Evolutionary conservation across 1,140 invertebrate species (phyloP).

Genomic region (Matsumurasca onukii): DNA sequence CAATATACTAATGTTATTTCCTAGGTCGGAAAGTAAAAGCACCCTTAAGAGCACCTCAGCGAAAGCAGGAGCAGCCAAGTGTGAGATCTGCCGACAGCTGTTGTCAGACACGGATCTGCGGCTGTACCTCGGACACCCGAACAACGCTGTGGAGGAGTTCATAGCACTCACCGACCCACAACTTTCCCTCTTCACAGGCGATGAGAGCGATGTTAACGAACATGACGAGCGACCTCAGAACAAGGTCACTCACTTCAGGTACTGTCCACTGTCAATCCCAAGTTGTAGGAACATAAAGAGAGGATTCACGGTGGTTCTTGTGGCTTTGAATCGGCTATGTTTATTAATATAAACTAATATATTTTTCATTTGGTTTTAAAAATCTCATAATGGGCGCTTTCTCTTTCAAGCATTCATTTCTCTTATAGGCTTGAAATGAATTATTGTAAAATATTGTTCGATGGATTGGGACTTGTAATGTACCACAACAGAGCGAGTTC

Average conservation of each 20-base stretch:
- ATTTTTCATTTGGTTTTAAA: neutral
- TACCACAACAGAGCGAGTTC: too few relatives aligned
- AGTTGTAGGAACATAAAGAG: constrained; percentile 14
- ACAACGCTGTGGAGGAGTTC: constrained; percentile 72
- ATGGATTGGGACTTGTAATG: too few relatives aligned
- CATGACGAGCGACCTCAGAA: constrained; percentile 63
- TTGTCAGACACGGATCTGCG: constrained; percentile 63
- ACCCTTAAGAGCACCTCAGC: neutral
- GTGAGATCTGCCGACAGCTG: constrained; percentile 61
- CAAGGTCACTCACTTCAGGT: constrained; percentile 60
- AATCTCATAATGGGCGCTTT: too few relatives aligned
- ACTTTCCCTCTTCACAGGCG: constrained; percentile 67
- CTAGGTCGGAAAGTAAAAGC: too few relatives aligned
- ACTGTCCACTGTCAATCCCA: constrained; percentile 15
- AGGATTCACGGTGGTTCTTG: neutral
- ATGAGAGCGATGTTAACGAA: constrained; percentile 55
- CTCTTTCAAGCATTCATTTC: too few relatives aligned
- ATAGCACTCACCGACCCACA: constrained; percentile 74
- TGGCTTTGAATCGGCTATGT: too few relatives aligned
- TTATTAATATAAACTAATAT: too few relatives aligned
- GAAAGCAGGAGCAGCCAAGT: constrained; percentile 43
- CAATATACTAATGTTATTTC: too few relatives aligned
- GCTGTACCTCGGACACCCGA: constrained; percentile 71
- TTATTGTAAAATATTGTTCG: too few relatives aligned
- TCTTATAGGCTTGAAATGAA: too few relatives aligned